phyloP scores from a whole-genome alignment of 2,797 vertebrate species.

The Sebastes oblongus region DNA sequence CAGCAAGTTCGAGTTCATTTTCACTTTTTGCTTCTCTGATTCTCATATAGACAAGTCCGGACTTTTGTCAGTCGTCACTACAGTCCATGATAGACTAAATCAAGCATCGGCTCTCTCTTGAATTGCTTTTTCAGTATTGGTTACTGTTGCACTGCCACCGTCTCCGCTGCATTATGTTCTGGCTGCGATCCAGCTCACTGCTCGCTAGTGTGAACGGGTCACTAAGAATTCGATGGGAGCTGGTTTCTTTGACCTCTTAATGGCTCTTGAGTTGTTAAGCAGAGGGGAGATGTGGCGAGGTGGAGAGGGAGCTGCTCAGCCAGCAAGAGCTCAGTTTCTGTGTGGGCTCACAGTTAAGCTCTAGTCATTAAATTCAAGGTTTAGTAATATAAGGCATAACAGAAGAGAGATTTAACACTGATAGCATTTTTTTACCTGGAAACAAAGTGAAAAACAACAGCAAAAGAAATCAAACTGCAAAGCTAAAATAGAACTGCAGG shows the following conservation, averaged over 20 bases:
- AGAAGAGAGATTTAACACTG: not conserved
- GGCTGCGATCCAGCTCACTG: constrained; percentile 4
- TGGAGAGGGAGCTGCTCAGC: not conserved
- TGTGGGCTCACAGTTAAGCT: not conserved
- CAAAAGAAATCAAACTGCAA: not conserved
- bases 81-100: not conserved
- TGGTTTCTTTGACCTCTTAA: constrained; percentile 14
- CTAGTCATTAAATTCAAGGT: not conserved
- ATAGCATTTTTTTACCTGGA: not conserved
- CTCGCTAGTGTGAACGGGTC: not conserved
- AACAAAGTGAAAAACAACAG: not conserved
- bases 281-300: constrained; percentile 5
- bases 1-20: not conserved
- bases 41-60: not conserved
- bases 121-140: not conserved
- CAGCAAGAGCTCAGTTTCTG: not conserved
- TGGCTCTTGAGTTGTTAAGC: constrained; percentile 9
- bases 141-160: not conserved
- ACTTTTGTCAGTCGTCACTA: not conserved
- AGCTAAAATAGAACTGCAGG: not conserved
- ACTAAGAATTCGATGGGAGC: constrained; percentile 10
- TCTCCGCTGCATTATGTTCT: constrained; percentile 12
- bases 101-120: not conserved
- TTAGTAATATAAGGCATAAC: not conserved
- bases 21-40: not conserved